Conservation (phyloP, 2,113 vertebrate species). For the Limanda limanda region DNA sequence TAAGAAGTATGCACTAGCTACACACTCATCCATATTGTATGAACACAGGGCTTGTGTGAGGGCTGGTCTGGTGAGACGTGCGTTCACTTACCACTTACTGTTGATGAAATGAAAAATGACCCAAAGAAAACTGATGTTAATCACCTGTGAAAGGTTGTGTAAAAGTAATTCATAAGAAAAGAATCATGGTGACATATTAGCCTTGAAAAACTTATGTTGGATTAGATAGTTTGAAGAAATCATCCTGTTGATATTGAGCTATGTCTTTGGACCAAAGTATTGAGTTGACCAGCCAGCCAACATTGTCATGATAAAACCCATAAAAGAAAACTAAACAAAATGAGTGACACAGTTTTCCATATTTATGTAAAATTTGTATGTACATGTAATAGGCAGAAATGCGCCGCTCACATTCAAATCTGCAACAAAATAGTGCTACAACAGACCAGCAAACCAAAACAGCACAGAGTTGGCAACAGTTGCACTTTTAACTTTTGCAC, state of each 20-base stretch:
- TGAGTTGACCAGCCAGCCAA: too few species aligned
- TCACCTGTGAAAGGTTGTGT: too few species aligned
- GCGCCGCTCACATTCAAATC: slow-evolving; percentile 70
- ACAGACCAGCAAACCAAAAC: slow-evolving; percentile 55
- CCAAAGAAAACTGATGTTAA: too few species aligned
- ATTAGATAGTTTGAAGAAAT: not conserved
- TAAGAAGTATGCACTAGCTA: too few species aligned
- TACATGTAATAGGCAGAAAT: slow-evolving; percentile 78
- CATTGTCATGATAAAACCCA: not conserved
- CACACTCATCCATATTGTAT: not conserved
- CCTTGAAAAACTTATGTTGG: not conserved
- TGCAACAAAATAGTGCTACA: slow-evolving; percentile 71
- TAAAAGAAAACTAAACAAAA: not conserved
- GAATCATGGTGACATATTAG: too few species aligned
- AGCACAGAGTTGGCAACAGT: slow-evolving; percentile 45
- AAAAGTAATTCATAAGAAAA: too few species aligned
- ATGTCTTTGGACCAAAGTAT: too few species aligned
- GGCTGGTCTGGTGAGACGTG: not conserved
- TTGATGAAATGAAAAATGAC: too few species aligned
- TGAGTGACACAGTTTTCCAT: slow-evolving; percentile 60
- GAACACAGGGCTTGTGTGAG: not conserved
- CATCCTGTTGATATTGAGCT: too few species aligned
- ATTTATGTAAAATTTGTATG: slow-evolving; percentile 84
- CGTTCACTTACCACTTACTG: too few species aligned
- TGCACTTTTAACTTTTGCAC: slow-evolving; percentile 39